Percentiles rank a stretch among this genome's conserved stretches.
These are phyloP conservation scores for Pocillopora damicornis DNA, from an alignment of 64 coral and sea anemone genomes.

Conservation along the genomic window DNA sequence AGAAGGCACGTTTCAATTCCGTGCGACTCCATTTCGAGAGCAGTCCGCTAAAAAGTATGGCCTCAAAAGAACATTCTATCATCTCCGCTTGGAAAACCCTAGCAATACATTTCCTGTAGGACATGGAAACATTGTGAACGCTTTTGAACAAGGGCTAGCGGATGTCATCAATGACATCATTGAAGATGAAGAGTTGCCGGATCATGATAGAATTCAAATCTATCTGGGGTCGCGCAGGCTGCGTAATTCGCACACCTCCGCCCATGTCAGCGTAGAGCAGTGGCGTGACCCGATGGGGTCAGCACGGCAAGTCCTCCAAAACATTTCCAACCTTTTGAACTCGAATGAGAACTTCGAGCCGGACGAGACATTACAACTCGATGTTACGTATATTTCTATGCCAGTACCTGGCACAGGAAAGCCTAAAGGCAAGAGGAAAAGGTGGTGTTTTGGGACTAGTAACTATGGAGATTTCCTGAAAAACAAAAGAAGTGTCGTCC, in stretches of 20 bases:
- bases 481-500: not conserved
- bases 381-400: not conserved
- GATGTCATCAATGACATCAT: too few relatives aligned
- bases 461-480: not conserved
- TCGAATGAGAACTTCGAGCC: not conserved
- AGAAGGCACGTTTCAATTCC: too few relatives aligned
- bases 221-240: not conserved
- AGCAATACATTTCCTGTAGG: too few relatives aligned
- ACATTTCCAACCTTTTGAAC: not conserved
- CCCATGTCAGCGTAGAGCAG: not conserved
- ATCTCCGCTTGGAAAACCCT: too few relatives aligned
- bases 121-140: too few relatives aligned
- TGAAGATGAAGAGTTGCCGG: too few relatives aligned
- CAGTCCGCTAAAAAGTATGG: too few relatives aligned
- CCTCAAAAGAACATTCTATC: too few relatives aligned
- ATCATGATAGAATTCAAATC: too few relatives aligned
- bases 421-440: too few relatives aligned
- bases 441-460: not conserved
- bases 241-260: not conserved
- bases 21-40: too few relatives aligned
- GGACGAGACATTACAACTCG: not conserved
- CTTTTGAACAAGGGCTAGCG: too few relatives aligned
- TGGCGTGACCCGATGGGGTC: not conserved
- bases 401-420: not conserved
- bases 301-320: not conserved